Evolutionary conservation across 1,140 invertebrate genomes (phyloP).

Genomic region (Archegozetes longisetosus): DNA sequence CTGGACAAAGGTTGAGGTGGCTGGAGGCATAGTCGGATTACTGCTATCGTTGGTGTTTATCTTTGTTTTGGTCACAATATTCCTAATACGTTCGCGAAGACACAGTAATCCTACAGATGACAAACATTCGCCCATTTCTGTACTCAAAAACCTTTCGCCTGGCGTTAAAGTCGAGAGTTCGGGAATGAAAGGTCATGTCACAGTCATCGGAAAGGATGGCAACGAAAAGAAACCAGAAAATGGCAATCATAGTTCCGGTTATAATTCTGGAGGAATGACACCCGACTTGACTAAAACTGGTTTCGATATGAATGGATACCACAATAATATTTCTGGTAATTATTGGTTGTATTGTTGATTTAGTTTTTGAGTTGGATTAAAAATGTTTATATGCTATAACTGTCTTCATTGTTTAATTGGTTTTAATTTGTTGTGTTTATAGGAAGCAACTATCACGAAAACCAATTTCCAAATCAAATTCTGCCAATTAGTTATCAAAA

Average conservation of each 20-base stretch:
- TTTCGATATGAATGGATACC: constrained; percentile 6
- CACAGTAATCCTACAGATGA: not conserved
- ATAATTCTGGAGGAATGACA: constrained; percentile 21
- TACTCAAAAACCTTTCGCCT: constrained; percentile 13
- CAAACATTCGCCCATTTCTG: constrained; percentile 10
- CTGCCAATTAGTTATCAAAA: not conserved
- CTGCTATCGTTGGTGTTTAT: constrained; percentile 40
- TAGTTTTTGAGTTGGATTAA: too few species aligned
- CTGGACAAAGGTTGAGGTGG: constrained; percentile 30
- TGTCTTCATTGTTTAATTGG: not conserved
- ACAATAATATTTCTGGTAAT: not conserved
- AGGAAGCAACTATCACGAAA: not conserved
- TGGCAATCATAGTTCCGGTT: constrained; percentile 18
- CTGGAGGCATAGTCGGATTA: constrained; percentile 39
- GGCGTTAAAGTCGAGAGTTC: constrained; percentile 14
- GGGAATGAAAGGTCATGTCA: constrained; percentile 15
- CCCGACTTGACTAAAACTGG: constrained; percentile 22
- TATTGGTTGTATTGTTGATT: not conserved
- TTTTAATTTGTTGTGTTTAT: not conserved
- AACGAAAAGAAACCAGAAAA: constrained; percentile 21
- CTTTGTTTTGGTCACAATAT: constrained; percentile 29
- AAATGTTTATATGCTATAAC: not conserved
- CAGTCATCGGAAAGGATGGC: constrained; percentile 18
- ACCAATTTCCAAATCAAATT: not conserved
- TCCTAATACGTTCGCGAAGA: constrained; percentile 18